A percentile compares a stretch with the other conserved stretches of the same genome.
Conservation (phyloP, 2,888 invertebrate genomes). For the Aricia artaxerxes region DNA sequence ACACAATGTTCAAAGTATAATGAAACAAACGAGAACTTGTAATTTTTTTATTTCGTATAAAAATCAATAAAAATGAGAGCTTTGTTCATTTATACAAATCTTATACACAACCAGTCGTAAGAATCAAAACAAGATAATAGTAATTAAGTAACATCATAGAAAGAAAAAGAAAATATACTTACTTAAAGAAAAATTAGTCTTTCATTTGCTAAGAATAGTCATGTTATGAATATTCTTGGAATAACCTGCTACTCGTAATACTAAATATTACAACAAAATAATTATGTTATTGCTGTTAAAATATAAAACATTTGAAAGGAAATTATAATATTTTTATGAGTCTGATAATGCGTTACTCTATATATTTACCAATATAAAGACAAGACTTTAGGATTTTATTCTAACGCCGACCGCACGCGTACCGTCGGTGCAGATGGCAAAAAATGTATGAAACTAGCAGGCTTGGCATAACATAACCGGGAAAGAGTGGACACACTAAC, state of each 20-base stretch:
- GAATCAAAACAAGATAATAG: not conserved
- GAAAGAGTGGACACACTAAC: too few species aligned
- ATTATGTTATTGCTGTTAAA: not conserved
- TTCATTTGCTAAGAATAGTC: not conserved
- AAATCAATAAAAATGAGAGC: not conserved
- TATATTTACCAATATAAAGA: conserved; percentile 23
- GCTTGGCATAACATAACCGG: too few species aligned
- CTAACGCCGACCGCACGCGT: too few species aligned
- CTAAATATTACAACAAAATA: not conserved
- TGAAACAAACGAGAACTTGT: not conserved
- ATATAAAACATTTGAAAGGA: not conserved
- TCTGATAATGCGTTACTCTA: conserved; percentile 2
- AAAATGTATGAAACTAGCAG: too few species aligned
- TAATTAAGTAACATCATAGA: not conserved
- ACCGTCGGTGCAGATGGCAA: too few species aligned
- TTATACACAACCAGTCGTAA: not conserved
- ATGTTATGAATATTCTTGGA: not conserved
- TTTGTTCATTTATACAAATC: not conserved
- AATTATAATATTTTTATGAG: not conserved
- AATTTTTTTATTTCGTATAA: conserved; percentile 1
- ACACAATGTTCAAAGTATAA: not conserved
- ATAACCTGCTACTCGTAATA: not conserved
- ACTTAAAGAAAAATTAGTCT: not conserved
- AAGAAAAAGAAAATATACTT: not conserved
- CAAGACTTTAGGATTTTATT: not conserved